These are phyloP conservation scores for Stenurella melanura DNA, from an alignment of 2,888 invertebrate genomes.

Conservation along the genomic window DNA sequence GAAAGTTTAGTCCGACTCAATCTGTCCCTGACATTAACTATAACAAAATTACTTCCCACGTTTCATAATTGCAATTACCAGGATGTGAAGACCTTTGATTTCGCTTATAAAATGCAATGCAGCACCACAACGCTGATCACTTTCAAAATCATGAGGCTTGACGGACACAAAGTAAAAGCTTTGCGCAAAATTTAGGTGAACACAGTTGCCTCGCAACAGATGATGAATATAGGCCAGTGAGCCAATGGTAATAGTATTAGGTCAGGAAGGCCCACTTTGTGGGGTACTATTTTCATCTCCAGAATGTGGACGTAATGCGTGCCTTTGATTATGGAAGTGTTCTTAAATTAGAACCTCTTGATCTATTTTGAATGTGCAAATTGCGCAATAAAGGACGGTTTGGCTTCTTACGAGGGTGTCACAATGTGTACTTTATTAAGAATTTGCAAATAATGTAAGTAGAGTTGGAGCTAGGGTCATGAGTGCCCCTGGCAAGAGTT, in stretches of 20 bases:
- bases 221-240: conserved; percentile 44
- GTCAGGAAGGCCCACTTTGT: conserved; percentile 36
- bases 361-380: conserved; percentile 5
- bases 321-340: conserved; percentile 29
- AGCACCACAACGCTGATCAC: background rate
- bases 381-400: background rate
- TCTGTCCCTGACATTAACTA: conserved; percentile 4
- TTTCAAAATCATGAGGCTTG: conserved; percentile 12
- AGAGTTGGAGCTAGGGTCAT: no score
- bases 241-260: conserved; percentile 42
- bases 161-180: conserved; percentile 1
- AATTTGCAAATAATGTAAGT: background rate
- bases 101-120: conserved; percentile 1
- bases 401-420: background rate
- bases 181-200: conserved; percentile 2
- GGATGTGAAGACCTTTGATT: conserved; percentile 7
- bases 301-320: conserved; percentile 38
- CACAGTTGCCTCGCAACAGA: background rate
- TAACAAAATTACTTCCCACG: conserved; percentile 2
- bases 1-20: conserved; percentile 2
- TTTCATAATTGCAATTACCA: conserved; percentile 4
- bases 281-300: conserved; percentile 36
- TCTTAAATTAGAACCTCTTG: conserved; percentile 16
- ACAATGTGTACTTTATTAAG: background rate
- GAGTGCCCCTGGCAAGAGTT: no score